A percentile compares a stretch with the other conserved stretches of the same genome.
Conservation (phyloP, 2,888 invertebrate genomes). For the Drosophila tanythrix region DNA sequence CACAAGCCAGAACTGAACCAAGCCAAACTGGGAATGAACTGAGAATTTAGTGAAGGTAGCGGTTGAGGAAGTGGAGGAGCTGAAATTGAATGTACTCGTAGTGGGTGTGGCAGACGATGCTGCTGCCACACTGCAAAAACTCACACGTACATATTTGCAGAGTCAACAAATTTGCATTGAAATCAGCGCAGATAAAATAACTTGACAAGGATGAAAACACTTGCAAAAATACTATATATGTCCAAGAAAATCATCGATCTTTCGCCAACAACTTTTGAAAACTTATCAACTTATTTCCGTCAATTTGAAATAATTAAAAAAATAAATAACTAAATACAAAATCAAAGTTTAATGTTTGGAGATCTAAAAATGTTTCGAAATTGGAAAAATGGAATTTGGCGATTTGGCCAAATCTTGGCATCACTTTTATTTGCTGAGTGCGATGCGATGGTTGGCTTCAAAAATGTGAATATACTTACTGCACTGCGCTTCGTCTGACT, state of each 20-base stretch:
- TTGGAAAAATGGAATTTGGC: background rate
- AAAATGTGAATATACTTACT: conserved; percentile 90
- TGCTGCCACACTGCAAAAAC: conserved; percentile 7
- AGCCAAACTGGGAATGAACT: conserved; percentile 27
- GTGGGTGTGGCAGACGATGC: conserved; percentile 28
- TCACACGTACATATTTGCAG: conserved; percentile 57
- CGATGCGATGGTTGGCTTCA: background rate
- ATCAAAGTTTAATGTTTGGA: fast-evolving
- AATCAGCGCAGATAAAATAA: conserved; percentile 18
- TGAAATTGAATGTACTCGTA: conserved; percentile 3
- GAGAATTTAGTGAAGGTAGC: conserved; percentile 14
- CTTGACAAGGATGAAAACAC: background rate
- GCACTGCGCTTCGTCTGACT: conserved; percentile 97
- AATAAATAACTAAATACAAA: background rate
- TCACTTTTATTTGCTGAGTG: background rate
- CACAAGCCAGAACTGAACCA: conserved; percentile 17
- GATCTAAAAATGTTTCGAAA: background rate
- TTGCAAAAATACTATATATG: background rate
- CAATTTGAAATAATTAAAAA: too few species aligned
- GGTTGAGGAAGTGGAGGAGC: background rate
- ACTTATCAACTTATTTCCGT: background rate
- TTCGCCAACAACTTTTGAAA: background rate
- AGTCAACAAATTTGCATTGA: conserved; percentile 71
- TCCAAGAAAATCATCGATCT: background rate
- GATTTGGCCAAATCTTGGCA: background rate